phyloP scores from a whole-genome alignment of 2,113 vertebrate genomes.

The Peromyscus maniculatus region DNA sequence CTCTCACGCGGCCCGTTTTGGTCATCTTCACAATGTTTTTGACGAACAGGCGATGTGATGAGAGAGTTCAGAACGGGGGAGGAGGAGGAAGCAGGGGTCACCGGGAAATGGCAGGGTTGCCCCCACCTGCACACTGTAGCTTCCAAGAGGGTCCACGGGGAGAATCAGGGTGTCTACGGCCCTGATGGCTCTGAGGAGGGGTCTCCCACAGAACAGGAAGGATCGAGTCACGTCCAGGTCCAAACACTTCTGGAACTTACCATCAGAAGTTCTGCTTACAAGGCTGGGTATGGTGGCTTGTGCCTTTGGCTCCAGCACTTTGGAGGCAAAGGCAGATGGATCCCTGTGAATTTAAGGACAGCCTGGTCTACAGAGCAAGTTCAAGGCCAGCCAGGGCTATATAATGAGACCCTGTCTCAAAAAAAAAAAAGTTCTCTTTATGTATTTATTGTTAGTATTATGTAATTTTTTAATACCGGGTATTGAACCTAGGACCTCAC shows the following conservation, averaged over 20 bases:
- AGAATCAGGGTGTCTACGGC: background rate
- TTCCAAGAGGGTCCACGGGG: too few relatives aligned
- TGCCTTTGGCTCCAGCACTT: background rate
- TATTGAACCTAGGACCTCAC: background rate
- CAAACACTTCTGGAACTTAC: background rate
- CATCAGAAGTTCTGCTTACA: background rate
- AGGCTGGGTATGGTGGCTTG: background rate
- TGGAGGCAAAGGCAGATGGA: background rate
- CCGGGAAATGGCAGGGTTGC: rapidly evolving
- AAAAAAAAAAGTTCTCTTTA: background rate
- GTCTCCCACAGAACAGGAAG: background rate
- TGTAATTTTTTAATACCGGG: background rate
- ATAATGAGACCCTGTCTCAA: background rate
- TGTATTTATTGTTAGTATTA: background rate
- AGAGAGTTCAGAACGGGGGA: background rate
- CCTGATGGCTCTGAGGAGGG: background rate
- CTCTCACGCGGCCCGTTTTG: background rate
- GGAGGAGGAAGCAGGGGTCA: background rate
- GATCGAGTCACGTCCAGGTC: background rate
- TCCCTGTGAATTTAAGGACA: background rate
- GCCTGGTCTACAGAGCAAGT: background rate
- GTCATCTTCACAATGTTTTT: background rate
- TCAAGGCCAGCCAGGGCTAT: background rate
- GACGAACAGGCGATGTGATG: background rate
- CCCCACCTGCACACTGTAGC: background rate